Evolutionary conservation across 2,888 invertebrate species (phyloP).

Genomic region (Campopleginae sp.): DNA sequence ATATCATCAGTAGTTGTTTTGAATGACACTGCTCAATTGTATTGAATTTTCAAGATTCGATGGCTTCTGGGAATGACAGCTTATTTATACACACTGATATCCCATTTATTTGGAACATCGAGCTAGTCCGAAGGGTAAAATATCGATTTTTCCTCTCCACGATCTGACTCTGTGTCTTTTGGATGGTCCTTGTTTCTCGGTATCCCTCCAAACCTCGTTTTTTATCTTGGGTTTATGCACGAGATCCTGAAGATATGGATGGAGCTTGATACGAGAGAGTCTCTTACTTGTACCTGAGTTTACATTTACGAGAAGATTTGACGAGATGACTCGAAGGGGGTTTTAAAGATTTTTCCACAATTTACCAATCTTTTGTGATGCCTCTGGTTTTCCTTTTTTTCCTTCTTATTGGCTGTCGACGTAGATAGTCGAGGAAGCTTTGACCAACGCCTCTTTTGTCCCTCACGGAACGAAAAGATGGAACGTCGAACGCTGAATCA

Average conservation of each 20-base stretch:
- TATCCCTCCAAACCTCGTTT: neutral
- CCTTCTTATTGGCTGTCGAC: conserved; percentile 16
- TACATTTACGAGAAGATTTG: conserved; percentile 10
- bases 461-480: conserved; percentile 15
- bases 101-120: neutral
- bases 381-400: neutral
- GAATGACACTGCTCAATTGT: neutral
- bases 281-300: neutral
- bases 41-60: neutral
- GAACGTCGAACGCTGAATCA: conserved; percentile 31
- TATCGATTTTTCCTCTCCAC: neutral
- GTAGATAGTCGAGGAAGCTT: conserved; percentile 13
- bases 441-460: conserved; percentile 27
- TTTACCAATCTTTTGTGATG: neutral
- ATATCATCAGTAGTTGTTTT: neutral
- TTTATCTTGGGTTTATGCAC: conserved; percentile 8
- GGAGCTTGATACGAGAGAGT: neutral
- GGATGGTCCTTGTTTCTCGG: neutral
- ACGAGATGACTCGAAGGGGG: neutral
- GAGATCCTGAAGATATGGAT: neutral
- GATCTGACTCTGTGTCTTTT: neutral
- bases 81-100: neutral
- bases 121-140: neutral
- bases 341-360: conserved; percentile 1
- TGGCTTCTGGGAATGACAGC: neutral